A percentile compares a stretch with the other conserved stretches of the same genome.
Conservation (phyloP, 2,888 invertebrate species). For the Drosophila pseudotakahashii region DNA sequence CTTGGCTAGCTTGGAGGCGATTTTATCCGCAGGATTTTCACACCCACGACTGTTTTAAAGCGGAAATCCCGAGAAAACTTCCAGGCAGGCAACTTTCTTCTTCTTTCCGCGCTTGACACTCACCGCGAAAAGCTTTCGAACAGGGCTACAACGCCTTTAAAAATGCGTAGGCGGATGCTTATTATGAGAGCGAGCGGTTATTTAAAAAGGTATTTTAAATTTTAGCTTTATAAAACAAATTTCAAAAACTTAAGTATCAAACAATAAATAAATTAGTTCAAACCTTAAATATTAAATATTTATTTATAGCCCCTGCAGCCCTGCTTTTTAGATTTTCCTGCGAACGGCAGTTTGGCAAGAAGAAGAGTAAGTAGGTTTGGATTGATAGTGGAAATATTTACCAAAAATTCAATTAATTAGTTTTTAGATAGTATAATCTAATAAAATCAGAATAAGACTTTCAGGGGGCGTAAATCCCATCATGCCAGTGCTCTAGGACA, state of each 20-base stretch:
- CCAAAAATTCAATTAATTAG: background rate
- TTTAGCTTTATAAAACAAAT: no score
- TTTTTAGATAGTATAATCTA: background rate
- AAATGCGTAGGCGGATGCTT: background rate
- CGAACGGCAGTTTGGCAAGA: slow-evolving; percentile 2
- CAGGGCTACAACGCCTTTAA: background rate
- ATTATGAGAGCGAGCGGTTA: background rate
- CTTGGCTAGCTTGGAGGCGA: background rate
- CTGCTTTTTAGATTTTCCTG: background rate
- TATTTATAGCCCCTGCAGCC: background rate
- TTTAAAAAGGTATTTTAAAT: no score
- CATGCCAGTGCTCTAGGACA: background rate
- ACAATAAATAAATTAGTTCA: no score
- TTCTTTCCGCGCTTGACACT: slow-evolving; percentile 28
- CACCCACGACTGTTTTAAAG: slow-evolving; percentile 22
- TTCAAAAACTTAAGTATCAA: no score
- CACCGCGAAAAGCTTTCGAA: slow-evolving; percentile 18
- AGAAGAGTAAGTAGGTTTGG: slow-evolving; percentile 12
- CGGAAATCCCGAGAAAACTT: slow-evolving; percentile 36
- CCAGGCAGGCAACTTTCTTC: slow-evolving; percentile 45
- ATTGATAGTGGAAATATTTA: slow-evolving; percentile 9
- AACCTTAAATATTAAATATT: no score
- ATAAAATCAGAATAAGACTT: background rate
- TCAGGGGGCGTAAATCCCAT: background rate
- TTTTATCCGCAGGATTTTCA: slow-evolving; percentile 7